Evolutionary conservation across 2,113 vertebrate genomes (phyloP), one percentile per base, ranked within the genome.

Genomic region (Cervus canadensis): DNA sequence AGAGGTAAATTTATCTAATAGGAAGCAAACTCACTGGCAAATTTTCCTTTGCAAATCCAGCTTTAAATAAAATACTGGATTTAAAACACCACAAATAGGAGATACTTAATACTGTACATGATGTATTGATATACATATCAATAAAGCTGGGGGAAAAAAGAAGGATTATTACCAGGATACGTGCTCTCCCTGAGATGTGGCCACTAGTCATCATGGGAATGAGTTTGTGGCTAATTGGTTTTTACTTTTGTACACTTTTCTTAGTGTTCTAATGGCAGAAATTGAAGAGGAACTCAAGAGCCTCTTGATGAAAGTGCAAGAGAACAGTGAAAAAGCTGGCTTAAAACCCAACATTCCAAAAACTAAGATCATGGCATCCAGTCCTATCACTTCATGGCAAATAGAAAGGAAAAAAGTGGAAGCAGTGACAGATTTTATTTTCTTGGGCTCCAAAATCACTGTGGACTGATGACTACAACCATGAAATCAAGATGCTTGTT

Each of bases 51-150:
- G 23, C 81, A 86, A 95, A 91, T 71, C 17, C 26, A 84, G 25
- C 50, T 96, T 94, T 87, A 74, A 97, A 84, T 54, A 81, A 92
- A 97, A 64, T 76, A 40, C 25, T 82, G 14, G 36, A 59, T 93
- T 93, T 91, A 48, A 87, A 94, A 93, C 43, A 71, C 86, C 45
- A 83, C 7, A 33, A 48, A 95, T 71, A 93, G 64, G 36, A 23
- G 48, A 36, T 79, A 9, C 28, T 92, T 60, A 52, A 78, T 62
- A 3, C 26, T 59, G 23, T 48, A 78, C 21, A 62, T 62, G 28
- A 89, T 59, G 57, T 76, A 43, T 26, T 76, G 40, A 76, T 43
- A 43, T 15, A 43, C 12, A 43, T 76, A 23, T 43, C 71, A 76
- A 14, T 76, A 26, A 76, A 76, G 71, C 71, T 76, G 23, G 40